Percentiles rank a stretch among this genome's conserved stretches.
phyloP scores from a whole-genome alignment of 2,888 invertebrate species.

The Agriopis leucophaearia region DNA sequence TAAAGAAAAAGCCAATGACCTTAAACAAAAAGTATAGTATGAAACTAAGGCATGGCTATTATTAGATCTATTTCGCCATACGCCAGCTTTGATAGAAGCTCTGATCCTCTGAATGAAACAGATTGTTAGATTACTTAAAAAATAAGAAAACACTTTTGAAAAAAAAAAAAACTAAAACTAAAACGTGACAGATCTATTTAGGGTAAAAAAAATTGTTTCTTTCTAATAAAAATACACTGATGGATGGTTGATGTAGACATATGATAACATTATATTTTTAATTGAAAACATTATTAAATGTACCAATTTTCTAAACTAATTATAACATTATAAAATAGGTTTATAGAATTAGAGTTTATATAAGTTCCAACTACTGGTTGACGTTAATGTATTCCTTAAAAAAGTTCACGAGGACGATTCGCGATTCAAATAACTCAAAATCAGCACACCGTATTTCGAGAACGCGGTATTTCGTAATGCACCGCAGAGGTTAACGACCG shows the following conservation, averaged over 20 bases:
- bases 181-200: conserved; percentile 52
- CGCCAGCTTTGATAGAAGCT: conserved; percentile 32
- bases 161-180: conserved; percentile 55
- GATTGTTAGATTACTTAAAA: conserved; percentile 37
- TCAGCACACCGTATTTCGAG: conserved; percentile 28
- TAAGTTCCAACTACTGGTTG: not conserved
- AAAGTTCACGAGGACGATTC: conserved; percentile 9
- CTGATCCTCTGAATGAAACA: conserved; percentile 35
- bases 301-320: no score
- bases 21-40: conserved; percentile 60
- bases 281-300: no score
- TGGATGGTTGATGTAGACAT: not conserved
- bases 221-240: no score
- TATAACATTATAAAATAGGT: no score
- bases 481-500: conserved; percentile 56
- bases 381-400: not conserved
- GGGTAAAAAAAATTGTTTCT: no score
- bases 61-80: conserved; percentile 59
- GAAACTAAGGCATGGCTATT: conserved; percentile 46
- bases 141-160: conserved; percentile 46
- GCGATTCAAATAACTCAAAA: conserved; percentile 13
- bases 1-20: conserved; percentile 59
- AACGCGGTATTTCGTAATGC: conserved; percentile 26
- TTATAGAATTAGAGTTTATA: not conserved
- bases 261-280: no score